These are phyloP conservation scores for Xyrauchen texanus DNA, from an alignment of 2,113 vertebrate genomes.

Conservation along the genomic window DNA sequence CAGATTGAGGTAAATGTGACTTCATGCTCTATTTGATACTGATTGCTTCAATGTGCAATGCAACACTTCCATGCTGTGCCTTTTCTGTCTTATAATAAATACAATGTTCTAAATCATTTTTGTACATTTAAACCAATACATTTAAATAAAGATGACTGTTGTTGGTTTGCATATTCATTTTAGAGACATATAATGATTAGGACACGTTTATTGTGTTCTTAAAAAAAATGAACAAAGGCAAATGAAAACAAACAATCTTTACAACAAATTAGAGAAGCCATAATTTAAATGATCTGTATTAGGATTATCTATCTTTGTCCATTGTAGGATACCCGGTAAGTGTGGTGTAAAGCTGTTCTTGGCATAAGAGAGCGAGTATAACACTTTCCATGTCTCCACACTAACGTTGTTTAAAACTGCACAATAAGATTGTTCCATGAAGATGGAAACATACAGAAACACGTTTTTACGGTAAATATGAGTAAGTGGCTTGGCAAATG, in stretches of 20 bases:
- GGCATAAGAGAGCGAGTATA: neutral
- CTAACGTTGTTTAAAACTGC: too few species aligned
- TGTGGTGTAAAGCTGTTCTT: neutral
- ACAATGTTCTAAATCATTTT: constrained; percentile 65
- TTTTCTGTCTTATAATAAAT: constrained; percentile 55
- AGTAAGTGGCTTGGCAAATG: neutral
- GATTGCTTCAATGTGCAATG: constrained; percentile 68
- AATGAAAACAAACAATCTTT: neutral
- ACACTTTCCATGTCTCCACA: neutral
- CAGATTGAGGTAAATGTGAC: constrained; percentile 50
- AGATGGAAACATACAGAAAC: too few species aligned
- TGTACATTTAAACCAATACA: constrained; percentile 66
- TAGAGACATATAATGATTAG: neutral
- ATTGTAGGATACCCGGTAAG: neutral
- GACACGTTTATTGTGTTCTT: neutral
- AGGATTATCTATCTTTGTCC: too few species aligned
- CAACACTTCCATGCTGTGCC: constrained; percentile 69
- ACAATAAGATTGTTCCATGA: too few species aligned
- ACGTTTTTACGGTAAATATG: too few species aligned
- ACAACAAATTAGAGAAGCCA: neutral
- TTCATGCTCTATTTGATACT: constrained; percentile 44
- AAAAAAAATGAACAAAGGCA: neutral
- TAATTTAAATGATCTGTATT: neutral
- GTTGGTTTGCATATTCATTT: neutral
- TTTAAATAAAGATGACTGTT: constrained; percentile 48